A percentile compares a stretch with the other conserved stretches of the same genome.
Conservation (phyloP, 2,797 vertebrate genomes). For the Eutrigla gurnardus region DNA sequence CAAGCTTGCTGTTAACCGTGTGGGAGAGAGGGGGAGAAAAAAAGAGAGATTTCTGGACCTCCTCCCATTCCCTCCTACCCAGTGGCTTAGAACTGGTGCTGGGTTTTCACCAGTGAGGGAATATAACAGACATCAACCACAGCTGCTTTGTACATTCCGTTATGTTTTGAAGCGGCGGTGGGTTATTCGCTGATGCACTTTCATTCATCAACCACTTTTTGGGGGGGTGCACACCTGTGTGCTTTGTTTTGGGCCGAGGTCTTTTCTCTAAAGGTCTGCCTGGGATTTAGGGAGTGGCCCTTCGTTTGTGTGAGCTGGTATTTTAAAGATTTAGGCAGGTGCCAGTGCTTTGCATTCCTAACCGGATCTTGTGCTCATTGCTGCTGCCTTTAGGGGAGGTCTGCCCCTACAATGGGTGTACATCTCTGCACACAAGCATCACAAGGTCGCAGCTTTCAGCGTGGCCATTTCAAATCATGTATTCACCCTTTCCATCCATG, state of each 20-base stretch:
- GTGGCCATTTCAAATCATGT: slow-evolving; percentile 13
- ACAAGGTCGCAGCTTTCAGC: slow-evolving; percentile 17
- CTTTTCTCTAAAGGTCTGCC: slow-evolving; percentile 30
- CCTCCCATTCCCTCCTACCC: slow-evolving; percentile 48
- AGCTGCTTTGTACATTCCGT: slow-evolving; percentile 36
- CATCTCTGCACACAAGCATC: slow-evolving; percentile 2
- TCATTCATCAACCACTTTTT: neutral
- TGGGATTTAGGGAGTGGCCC: slow-evolving; percentile 49
- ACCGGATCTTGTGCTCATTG: slow-evolving; percentile 66
- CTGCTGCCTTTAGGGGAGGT: slow-evolving; percentile 62
- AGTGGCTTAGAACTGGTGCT: slow-evolving; percentile 48
- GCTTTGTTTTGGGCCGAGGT: slow-evolving; percentile 4
- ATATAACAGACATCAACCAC: slow-evolving; percentile 36
- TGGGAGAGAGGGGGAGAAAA: slow-evolving; percentile 27
- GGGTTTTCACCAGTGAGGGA: slow-evolving; percentile 49
- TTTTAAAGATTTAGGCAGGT: slow-evolving; percentile 77
- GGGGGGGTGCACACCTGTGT: slow-evolving; percentile 17
- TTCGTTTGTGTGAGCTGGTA: slow-evolving; percentile 53
- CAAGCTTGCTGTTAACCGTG: slow-evolving; percentile 51
- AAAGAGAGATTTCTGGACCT: slow-evolving; percentile 41
- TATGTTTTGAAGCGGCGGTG: neutral
- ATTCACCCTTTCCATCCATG: slow-evolving; percentile 7
- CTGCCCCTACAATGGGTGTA: slow-evolving; percentile 44
- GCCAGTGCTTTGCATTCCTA: slow-evolving; percentile 74
- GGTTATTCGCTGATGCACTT: neutral